These are phyloP conservation scores for Phymanthus crucifer DNA, from an alignment of 92 coral and sea anemone species.

Conservation along the genomic window DNA sequence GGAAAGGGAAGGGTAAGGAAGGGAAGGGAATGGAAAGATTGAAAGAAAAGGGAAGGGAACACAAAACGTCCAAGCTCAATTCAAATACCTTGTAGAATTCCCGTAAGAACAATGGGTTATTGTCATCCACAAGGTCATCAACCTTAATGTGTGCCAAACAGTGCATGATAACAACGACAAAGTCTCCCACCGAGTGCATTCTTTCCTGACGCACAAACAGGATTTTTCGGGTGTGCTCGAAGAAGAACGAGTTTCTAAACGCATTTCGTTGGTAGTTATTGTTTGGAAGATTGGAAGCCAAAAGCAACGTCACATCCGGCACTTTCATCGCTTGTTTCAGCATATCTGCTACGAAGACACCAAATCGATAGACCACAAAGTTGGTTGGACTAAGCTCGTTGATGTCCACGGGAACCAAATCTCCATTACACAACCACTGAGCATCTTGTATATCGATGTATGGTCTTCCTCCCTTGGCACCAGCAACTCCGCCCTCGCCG, in stretches of 20 bases:
- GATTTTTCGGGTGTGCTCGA: constrained; percentile 96
- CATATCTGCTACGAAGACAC: constrained; percentile 91
- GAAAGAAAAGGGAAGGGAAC: not conserved
- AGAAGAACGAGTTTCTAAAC: constrained; percentile 94
- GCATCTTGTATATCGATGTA: constrained; percentile 97
- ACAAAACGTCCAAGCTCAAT: no score
- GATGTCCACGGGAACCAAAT: constrained; percentile 90
- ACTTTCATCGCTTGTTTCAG: constrained; percentile 84
- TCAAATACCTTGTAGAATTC: constrained; percentile 91
- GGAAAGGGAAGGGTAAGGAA: no score
- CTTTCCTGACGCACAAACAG: constrained; percentile 94
- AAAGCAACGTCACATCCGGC: constrained; percentile 94
- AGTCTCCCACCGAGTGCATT: constrained; percentile 97
- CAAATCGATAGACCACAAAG: constrained; percentile 97
- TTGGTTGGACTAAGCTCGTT: constrained; percentile 92
- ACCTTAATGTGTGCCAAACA: constrained; percentile 91
- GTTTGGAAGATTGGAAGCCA: constrained; percentile 93
- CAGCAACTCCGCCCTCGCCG: constrained; percentile 94
- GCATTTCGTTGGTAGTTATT: constrained; percentile 93
- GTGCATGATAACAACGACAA: constrained; percentile 93
- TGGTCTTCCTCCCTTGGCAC: constrained; percentile 86
- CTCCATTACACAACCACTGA: constrained; percentile 97
- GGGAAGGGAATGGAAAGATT: not conserved
- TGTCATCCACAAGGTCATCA: constrained; percentile 80
- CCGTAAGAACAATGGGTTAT: constrained; percentile 90